phyloP scores from a whole-genome alignment of 2,113 vertebrate species.

The Vulpes vulpes region DNA sequence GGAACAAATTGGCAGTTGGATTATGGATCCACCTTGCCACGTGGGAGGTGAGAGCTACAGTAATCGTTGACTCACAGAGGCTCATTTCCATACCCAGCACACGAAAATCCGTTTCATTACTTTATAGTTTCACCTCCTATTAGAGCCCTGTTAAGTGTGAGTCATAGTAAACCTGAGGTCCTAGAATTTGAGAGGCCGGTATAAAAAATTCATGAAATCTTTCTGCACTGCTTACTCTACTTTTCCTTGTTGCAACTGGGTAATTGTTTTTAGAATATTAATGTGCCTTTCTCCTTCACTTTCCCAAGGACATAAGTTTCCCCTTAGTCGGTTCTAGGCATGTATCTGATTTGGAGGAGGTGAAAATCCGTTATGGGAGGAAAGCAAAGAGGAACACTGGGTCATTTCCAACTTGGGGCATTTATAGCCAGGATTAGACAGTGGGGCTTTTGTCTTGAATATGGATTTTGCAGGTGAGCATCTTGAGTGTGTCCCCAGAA shows the following conservation, averaged over 20 bases:
- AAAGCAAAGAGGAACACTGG: not conserved
- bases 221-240: not conserved
- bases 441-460: not conserved
- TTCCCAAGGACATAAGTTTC: conserved; percentile 43
- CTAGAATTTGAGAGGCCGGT: conserved; percentile 6
- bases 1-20: not conserved
- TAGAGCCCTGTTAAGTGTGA: conserved; percentile 41
- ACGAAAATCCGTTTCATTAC: conserved; percentile 41
- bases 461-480: not conserved
- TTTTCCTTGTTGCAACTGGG: conserved; percentile 24
- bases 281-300: conserved; percentile 57
- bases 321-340: not conserved
- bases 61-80: conserved; percentile 17
- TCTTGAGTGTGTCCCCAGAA: not conserved
- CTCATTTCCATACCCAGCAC: conserved; percentile 10
- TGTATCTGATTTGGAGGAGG: not conserved
- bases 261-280: conserved; percentile 67
- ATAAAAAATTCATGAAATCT: conserved; percentile 71
- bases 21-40: not conserved
- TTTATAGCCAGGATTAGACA: not conserved
- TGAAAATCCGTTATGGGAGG: not conserved
- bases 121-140: not conserved
- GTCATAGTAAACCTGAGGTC: conserved; percentile 56
- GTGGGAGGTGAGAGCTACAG: not conserved
- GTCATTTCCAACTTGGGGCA: not conserved